Conservation (phyloP, 2,888 invertebrate species). For the Myathropa florea region DNA sequence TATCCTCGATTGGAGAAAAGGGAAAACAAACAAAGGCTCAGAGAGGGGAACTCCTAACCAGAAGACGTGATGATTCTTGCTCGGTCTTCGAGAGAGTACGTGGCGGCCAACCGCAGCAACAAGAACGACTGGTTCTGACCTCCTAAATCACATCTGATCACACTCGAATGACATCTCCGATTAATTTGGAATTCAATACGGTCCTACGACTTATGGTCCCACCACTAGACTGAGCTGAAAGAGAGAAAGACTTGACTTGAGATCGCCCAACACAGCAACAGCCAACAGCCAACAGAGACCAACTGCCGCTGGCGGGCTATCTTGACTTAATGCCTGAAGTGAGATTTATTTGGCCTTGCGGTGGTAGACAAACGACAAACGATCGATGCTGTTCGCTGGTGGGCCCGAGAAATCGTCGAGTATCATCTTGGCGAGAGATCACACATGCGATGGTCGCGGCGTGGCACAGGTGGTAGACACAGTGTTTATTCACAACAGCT, state of each 20-base stretch:
- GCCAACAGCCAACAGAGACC: not conserved
- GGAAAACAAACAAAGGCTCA: conserved; percentile 1
- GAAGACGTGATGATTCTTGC: conserved; percentile 37
- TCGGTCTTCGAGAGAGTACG: not conserved
- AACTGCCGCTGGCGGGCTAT: conserved; percentile 4
- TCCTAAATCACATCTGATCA: conserved; percentile 71
- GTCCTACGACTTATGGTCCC: conserved; percentile 18
- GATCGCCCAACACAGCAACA: not conserved
- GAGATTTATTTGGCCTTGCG: conserved; percentile 68
- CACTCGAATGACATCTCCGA: conserved; percentile 70
- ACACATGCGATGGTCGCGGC: conserved; percentile 53
- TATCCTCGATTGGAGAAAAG: conserved; percentile 60
- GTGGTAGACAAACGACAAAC: conserved; percentile 65
- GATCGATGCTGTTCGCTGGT: conserved; percentile 70
- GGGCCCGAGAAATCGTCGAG: conserved; percentile 61
- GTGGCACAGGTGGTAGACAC: conserved; percentile 63
- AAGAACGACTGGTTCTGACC: conserved; percentile 69
- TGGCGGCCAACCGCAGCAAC: conserved; percentile 35
- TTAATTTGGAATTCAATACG: conserved; percentile 71
- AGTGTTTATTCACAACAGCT: conserved; percentile 55
- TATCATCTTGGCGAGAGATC: conserved; percentile 59
- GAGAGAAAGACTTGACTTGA: not conserved
- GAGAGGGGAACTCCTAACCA: conserved; percentile 9
- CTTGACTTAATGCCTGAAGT: conserved; percentile 57
- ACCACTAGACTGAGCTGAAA: not conserved